Conservation (phyloP, 2,888 invertebrate genomes). For the Cantharis nigra region DNA sequence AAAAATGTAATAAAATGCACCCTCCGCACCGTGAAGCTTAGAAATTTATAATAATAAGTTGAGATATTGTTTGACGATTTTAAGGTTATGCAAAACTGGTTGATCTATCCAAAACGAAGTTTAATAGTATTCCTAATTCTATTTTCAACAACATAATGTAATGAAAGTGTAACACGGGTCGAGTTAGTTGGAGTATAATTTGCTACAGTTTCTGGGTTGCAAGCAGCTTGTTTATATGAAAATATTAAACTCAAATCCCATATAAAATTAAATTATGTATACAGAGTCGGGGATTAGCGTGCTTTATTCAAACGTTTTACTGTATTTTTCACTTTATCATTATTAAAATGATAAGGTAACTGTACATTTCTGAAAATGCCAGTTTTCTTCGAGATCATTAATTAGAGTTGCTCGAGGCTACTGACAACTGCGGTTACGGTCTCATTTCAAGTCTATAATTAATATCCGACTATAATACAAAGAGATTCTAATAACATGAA, state of each 20-base stretch:
- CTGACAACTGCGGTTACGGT: conserved; percentile 31
- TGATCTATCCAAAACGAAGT: conserved; percentile 8
- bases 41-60: not conserved
- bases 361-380: conserved; percentile 30
- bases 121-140: conserved; percentile 22
- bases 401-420: conserved; percentile 31
- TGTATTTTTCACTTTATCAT: conserved; percentile 20
- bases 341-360: conserved; percentile 30
- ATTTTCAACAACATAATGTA: conserved; percentile 27
- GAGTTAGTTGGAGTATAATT: conserved; percentile 22
- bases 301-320: conserved; percentile 12
- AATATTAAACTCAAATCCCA: conserved; percentile 26
- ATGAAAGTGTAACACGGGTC: conserved; percentile 28
- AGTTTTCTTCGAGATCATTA: conserved; percentile 31
- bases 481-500: conserved; percentile 23
- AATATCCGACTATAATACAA: conserved; percentile 31
- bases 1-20: not conserved
- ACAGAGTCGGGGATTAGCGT: conserved; percentile 19
- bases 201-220: conserved; percentile 21
- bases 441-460: conserved; percentile 31
- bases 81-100: not conserved
- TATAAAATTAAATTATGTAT: conserved; percentile 29
- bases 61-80: not conserved
- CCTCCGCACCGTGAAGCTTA: not conserved
- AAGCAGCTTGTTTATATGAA: conserved; percentile 28